Conservation (phyloP, 2,888 invertebrate species). For the Phortica magna region DNA sequence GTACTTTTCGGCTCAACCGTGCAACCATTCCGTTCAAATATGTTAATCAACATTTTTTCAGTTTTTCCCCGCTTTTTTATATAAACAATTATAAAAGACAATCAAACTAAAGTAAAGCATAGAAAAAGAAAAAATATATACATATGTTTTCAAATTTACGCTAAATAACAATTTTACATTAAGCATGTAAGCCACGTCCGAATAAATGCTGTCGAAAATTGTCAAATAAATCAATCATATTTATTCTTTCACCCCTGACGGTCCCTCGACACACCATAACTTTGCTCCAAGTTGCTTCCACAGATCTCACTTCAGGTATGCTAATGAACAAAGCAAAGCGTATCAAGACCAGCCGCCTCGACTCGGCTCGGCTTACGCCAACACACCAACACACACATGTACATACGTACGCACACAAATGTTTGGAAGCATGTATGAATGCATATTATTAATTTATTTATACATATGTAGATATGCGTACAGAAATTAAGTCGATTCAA, state of each 20-base stretch:
- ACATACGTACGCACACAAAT: neutral
- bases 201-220: conserved; percentile 70
- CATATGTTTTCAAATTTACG: too few species aligned
- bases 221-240: conserved; percentile 76
- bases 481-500: neutral
- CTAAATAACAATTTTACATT: conserved; percentile 19
- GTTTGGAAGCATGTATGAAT: neutral
- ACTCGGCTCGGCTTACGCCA: too few species aligned
- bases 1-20: too few species aligned
- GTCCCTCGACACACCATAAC: conserved; percentile 14
- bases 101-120: neutral
- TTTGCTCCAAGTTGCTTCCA: neutral
- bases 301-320: conserved; percentile 49
- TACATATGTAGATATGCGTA: neutral
- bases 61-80: too few species aligned
- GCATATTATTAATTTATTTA: neutral
- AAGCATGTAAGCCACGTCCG: conserved; percentile 66
- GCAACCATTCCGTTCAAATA: too few species aligned
- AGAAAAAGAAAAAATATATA: too few species aligned
- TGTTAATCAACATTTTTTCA: too few species aligned
- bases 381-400: neutral
- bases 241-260: conserved; percentile 52
- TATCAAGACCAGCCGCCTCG: conserved; percentile 25
- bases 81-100: neutral
- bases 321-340: conserved; percentile 41